Evolutionary conservation across 2,888 invertebrate genomes (phyloP), one percentile per base, ranked within the genome.

Genomic region (Macaria liturata): DNA sequence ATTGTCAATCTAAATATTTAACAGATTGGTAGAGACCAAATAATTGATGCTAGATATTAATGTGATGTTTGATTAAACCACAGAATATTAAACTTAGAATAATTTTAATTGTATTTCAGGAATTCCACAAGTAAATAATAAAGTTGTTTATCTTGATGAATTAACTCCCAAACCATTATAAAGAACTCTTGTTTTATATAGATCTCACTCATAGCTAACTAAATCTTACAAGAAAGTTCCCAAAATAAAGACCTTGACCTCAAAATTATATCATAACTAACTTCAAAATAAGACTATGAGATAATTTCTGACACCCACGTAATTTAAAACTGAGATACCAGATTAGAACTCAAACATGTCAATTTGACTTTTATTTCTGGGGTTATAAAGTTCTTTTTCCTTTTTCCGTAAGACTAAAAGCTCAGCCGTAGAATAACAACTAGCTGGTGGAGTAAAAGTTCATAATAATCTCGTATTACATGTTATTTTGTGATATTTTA

Each of bases 401-500:
- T 5, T 9, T 30, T 34, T 43, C 40, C 5, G 9, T 9, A 49
- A 39, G 39, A 42, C 20, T 20, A 20, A 20, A 20, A 20, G 20
- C 20, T 20, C 20, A 20, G 20, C 20, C 20, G 2, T 20, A 20
- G 20, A 20, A 20, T 20, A 54, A 9, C 46, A 54, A 32, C 6
- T n/a, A 45, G 37, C 8, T 20, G 6, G 9, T 9, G 9, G n/a
- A 8, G 51, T 45, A 45, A 44, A 49, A 49, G 30, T 30, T 32
- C 44, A 47, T 43, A 34, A 46, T 46, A 49, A 53, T 58, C 31
- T 54, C 54, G 46, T 46, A 39, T 54, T 59, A 54, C 57, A 53
- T 47, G 46, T 40, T 34, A 30, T 46, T 37, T 20, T 39, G n/a
- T 54, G 45, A 62, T 62, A 66, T 64, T 65, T 62, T 61, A 54